A percentile compares a stretch with the other conserved stretches of the same genome.
Evolutionary conservation across 1,140 invertebrate genomes (phyloP).

Genomic region (Lepidotrigona ventralis): DNA sequence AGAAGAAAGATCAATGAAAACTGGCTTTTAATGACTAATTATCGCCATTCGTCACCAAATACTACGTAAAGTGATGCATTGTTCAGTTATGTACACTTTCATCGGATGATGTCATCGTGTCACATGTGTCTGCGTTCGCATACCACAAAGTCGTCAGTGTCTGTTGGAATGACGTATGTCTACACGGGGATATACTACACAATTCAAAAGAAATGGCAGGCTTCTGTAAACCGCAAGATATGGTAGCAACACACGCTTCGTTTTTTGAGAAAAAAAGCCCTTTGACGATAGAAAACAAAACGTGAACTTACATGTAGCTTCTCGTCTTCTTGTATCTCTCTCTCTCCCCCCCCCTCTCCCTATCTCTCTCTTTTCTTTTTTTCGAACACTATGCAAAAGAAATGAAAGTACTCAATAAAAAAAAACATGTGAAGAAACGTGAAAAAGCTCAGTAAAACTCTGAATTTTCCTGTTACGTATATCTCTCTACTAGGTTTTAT

Average conservation of each 20-base stretch:
- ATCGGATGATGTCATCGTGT: slow-evolving; percentile 74
- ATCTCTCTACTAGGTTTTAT: background rate
- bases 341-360: too few relatives aligned
- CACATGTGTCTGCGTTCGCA: slow-evolving; percentile 60
- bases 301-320: slow-evolving; percentile 18
- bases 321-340: background rate
- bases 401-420: background rate
- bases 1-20: background rate
- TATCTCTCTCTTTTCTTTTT: too few relatives aligned
- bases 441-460: background rate
- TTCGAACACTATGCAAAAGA: background rate
- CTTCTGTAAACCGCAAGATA: slow-evolving; percentile 33
- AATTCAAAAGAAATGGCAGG: slow-evolving; percentile 8
- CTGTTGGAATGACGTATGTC: slow-evolving; percentile 43
- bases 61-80: slow-evolving; percentile 70
- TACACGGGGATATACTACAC: background rate
- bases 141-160: slow-evolving; percentile 61
- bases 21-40: slow-evolving; percentile 1
- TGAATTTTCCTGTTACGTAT: background rate
- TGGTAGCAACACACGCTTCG: slow-evolving; percentile 31
- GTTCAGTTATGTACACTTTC: slow-evolving; percentile 75
- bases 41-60: slow-evolving; percentile 31
- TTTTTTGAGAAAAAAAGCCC: slow-evolving; percentile 38
- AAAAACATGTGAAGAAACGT: background rate
- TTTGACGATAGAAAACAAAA: slow-evolving; percentile 6